Conservation (phyloP, 2,797 vertebrate genomes). For the Gymnopithys bicolor region DNA sequence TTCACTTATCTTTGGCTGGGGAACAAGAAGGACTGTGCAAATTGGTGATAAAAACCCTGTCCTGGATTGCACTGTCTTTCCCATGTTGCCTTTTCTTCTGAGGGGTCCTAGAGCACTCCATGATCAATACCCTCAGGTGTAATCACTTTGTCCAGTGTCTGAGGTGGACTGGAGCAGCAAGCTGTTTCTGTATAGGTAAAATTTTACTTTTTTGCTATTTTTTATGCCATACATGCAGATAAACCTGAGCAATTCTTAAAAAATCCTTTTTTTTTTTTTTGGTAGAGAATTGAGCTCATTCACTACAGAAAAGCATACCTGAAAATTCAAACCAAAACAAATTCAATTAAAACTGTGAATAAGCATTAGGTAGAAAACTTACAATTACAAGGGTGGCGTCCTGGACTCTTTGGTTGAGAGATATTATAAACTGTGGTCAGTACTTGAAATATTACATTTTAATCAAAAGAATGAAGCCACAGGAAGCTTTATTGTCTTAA, state of each 20-base stretch:
- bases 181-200: background rate
- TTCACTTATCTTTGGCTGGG: background rate
- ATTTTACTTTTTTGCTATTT: background rate
- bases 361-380: background rate
- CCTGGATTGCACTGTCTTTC: background rate
- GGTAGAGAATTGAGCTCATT: background rate
- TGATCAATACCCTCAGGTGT: background rate
- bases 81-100: background rate
- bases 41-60: background rate
- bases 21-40: background rate
- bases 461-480: background rate
- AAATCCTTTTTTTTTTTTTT: background rate
- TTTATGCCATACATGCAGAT: background rate
- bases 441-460: background rate
- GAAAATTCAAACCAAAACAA: background rate
- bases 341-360: rapidly evolving
- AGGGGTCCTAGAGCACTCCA: background rate
- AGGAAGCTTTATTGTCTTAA: background rate
- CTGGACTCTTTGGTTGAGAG: background rate
- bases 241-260: background rate
- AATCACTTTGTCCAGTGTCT: background rate
- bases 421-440: background rate
- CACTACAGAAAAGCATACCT: background rate
- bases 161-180: background rate
- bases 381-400: background rate